Percentiles rank a stretch among this genome's conserved stretches.
phyloP scores from a whole-genome alignment of 2,888 invertebrate species.

The Sceliomorpha sp. region DNA sequence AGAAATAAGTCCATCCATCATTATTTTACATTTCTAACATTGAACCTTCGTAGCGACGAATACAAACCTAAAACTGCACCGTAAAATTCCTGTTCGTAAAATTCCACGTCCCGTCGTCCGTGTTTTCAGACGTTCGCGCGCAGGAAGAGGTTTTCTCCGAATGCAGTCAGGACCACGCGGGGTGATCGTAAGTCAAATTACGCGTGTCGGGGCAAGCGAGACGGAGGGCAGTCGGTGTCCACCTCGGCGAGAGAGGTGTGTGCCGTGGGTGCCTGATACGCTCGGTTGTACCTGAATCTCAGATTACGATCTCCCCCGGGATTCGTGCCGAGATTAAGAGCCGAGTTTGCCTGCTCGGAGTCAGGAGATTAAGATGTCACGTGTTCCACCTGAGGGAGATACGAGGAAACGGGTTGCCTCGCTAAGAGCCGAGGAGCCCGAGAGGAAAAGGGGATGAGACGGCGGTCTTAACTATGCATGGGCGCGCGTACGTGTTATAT shows the following conservation, averaged over 20 bases:
- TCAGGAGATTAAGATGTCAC: conserved; percentile 73
- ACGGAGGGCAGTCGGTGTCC: conserved; percentile 24
- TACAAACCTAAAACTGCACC: too few relatives aligned
- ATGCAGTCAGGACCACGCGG: neutral
- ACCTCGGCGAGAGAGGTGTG: conserved; percentile 44
- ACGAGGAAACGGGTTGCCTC: conserved; percentile 29
- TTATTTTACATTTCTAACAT: too few relatives aligned
- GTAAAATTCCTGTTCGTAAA: too few relatives aligned
- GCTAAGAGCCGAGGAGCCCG: conserved; percentile 14
- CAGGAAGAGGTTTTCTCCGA: neutral
- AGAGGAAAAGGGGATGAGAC: conserved; percentile 34
- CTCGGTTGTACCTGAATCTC: conserved; percentile 68
- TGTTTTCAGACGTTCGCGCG: too few relatives aligned
- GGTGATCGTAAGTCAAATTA: conserved; percentile 30
- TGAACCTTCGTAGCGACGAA: too few relatives aligned
- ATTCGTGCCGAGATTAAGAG: conserved; percentile 72
- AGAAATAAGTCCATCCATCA: too few relatives aligned
- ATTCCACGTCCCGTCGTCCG: too few relatives aligned
- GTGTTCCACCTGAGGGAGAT: conserved; percentile 66
- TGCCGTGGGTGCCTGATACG: conserved; percentile 66
- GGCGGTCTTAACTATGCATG: conserved; percentile 30
- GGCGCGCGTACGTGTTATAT: conserved; percentile 32
- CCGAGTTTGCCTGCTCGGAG: conserved; percentile 60
- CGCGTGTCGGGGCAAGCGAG: conserved; percentile 7
- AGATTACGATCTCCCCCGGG: conserved; percentile 72